Conservation (phyloP, 1,140 invertebrate species). For the Sycophila sp. region DNA sequence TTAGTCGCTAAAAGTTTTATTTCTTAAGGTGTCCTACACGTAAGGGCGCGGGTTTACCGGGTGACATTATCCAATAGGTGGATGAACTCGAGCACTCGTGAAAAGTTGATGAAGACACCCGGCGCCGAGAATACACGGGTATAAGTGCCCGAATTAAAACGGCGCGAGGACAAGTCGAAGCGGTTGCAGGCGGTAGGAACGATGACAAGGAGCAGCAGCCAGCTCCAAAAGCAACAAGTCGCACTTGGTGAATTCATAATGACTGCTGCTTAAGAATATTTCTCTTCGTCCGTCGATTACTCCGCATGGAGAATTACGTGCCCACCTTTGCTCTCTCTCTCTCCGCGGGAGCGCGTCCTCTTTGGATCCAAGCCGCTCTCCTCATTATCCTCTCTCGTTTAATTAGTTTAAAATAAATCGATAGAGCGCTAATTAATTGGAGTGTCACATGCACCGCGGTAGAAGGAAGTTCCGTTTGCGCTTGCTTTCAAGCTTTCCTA, state of each 20-base stretch:
- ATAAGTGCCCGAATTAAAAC: neutral
- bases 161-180: neutral
- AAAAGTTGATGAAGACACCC: neutral
- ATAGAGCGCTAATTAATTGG: constrained; percentile 26
- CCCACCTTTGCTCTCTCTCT: neutral
- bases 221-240: constrained; percentile 10
- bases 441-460: neutral
- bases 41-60: too few relatives aligned
- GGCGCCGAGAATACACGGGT: too few relatives aligned
- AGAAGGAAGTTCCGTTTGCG: constrained; percentile 23
- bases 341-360: neutral
- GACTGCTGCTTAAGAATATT: constrained; percentile 5
- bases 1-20: too few relatives aligned
- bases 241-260: constrained; percentile 24
- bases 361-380: neutral
- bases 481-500: neutral
- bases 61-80: neutral
- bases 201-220: neutral
- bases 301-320: neutral
- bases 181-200: too few relatives aligned
- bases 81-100: neutral
- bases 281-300: neutral
- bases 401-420: constrained; percentile 15
- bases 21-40: too few relatives aligned
- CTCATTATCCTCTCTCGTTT: constrained; percentile 2